Percentiles rank a stretch among this genome's conserved stretches.
Conservation (phyloP, 2,797 vertebrate genomes). For the Phoeniculus purpureus region DNA sequence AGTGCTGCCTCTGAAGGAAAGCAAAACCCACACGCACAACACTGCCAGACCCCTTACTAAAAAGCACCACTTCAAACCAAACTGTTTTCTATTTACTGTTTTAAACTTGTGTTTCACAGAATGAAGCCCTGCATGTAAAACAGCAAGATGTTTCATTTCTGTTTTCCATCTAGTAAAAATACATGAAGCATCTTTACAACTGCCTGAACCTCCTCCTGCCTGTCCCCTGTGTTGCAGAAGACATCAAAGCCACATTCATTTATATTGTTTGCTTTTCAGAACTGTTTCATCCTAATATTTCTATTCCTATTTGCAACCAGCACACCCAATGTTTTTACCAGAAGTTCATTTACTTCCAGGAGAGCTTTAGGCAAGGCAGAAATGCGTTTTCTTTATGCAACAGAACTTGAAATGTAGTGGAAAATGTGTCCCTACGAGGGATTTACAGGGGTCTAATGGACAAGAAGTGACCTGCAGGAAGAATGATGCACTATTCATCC, state of each 20-base stretch:
- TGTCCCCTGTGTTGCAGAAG: background rate
- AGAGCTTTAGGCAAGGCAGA: background rate
- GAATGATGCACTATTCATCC: background rate
- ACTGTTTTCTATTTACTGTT: constrained; percentile 26
- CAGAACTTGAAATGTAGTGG: background rate
- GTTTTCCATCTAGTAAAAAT: background rate
- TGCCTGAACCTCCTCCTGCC: background rate
- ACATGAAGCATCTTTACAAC: background rate
- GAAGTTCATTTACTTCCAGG: background rate
- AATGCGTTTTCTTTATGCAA: background rate
- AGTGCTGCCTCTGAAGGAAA: constrained; percentile 25
- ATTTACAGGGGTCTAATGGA: background rate
- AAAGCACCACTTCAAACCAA: constrained; percentile 11
- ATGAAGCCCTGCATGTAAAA: background rate
- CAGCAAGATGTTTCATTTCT: background rate
- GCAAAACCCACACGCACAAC: background rate
- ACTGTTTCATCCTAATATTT: constrained; percentile 8
- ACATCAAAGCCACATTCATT: background rate
- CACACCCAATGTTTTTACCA: background rate
- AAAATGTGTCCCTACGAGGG: background rate
- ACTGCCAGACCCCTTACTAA: constrained; percentile 27
- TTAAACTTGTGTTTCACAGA: constrained; percentile 17
- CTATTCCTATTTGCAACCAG: background rate
- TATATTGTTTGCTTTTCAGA: constrained; percentile 38
- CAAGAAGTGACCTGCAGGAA: background rate